Base-by-base conservation (phyloP, 2,113 vertebrate species). In the Antechinus stuartii region DNA sequence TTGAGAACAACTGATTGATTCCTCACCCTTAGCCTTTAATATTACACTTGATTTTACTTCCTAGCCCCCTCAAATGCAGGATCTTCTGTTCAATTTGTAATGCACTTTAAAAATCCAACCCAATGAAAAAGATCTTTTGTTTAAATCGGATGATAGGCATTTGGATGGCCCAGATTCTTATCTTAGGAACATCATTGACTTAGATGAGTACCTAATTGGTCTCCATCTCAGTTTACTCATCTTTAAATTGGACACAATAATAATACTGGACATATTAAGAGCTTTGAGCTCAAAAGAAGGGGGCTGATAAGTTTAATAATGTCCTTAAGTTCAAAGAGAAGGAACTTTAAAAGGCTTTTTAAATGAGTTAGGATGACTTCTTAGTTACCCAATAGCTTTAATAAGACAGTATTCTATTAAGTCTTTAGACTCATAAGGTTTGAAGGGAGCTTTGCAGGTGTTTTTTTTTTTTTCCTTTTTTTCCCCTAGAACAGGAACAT, bases 41-140 rank as follows among this genome's bases (percentile, higher is more conserved):
- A 97, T 94, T 89, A 91, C 94, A 97, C 97, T 96, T 97, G 68
- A 42, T n/a, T 76, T n/a, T n/a, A n/a, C 6, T 84, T 42, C n/a
- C 35, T n/a, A 42, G 0, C 35, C 30, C 27, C 35, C 68, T 42
- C 68, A 42, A 84, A 84, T 84, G 68, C 7, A 84, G 68, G 23
- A 42, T 84, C 8, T 84, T 97, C 53, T 95, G 92, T 91, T 94
- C 96, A 54, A 92, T 93, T 97, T 89, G 96, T 94, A 92, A 94
- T 96, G 84, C 93, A 96, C 95, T 92, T 93, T 95, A 91, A 95
- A 94, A 96, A 91, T 96, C 93, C 90, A 93, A 89, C 19, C 35
- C 92, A 42, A 95, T 97, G 35, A 96, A 92, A 96, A 97, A 97
- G 94, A 95, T 90, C 10, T 3, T 94, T 93, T 95, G 96, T 90